Evolutionary conservation across 2,113 vertebrate genomes (phyloP).

Genomic region (Sylvia atricapilla): DNA sequence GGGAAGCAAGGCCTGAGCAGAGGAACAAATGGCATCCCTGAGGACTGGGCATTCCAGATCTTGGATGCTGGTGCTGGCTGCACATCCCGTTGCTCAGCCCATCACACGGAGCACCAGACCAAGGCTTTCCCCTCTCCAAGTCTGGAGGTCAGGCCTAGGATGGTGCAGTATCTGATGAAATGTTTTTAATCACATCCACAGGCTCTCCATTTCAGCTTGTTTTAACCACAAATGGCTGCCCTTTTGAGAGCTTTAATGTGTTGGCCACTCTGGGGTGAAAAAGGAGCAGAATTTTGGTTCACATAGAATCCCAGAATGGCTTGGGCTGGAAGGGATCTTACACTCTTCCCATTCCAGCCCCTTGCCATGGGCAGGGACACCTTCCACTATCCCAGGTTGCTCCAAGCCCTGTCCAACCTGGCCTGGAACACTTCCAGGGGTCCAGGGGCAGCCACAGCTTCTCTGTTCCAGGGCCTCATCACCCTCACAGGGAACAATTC

Average conservation of each 20-base stretch:
- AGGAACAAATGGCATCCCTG: neutral
- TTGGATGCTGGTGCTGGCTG: neutral
- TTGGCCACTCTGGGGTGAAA: neutral
- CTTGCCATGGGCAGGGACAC: neutral
- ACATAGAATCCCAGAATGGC: neutral
- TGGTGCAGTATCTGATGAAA: neutral
- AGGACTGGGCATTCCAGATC: neutral
- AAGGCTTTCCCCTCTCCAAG: neutral
- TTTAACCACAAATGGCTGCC: neutral
- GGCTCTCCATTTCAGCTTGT: neutral
- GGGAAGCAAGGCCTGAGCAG: neutral
- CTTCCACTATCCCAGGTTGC: rapidly evolving
- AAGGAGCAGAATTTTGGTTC: neutral
- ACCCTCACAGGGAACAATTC: neutral
- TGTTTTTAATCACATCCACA: neutral
- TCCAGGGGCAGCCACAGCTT: neutral
- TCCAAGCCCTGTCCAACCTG: neutral
- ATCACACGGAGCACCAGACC: neutral
- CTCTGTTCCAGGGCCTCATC: neutral
- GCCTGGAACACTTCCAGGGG: neutral
- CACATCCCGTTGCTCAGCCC: neutral
- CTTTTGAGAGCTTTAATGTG: neutral
- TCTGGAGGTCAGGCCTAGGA: neutral
- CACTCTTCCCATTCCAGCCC: too few relatives aligned
- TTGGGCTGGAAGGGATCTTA: neutral